phyloP scores from a whole-genome alignment of 2,113 vertebrate species.

The Ardeotis arabs region DNA sequence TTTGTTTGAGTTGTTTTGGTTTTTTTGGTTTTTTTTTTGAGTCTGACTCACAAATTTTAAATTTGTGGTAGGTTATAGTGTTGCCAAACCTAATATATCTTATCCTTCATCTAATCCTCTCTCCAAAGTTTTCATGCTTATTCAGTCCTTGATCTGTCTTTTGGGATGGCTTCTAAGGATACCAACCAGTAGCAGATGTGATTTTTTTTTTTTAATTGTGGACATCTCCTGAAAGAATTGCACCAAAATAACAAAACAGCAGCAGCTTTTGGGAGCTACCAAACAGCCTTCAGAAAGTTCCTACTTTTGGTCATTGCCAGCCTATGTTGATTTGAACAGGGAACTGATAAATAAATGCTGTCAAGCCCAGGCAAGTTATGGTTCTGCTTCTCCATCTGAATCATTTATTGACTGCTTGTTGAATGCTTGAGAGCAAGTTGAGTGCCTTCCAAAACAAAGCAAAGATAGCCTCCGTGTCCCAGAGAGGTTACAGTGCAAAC shows the following conservation, averaged over 20 bases:
- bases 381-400: slow-evolving; percentile 57
- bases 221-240: slow-evolving; percentile 6
- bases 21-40: background rate
- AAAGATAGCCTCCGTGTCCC: slow-evolving; percentile 39
- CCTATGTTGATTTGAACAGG: slow-evolving; percentile 35
- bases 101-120: slow-evolving; percentile 42
- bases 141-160: slow-evolving; percentile 44
- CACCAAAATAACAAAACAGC: slow-evolving; percentile 21
- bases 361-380: slow-evolving; percentile 34
- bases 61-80: slow-evolving; percentile 39
- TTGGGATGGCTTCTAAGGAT: slow-evolving; percentile 48
- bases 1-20: background rate
- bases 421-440: slow-evolving; percentile 48
- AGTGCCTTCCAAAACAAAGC: slow-evolving; percentile 52
- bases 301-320: background rate
- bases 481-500: slow-evolving; percentile 4
- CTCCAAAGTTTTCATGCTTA: slow-evolving; percentile 37
- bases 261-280: background rate
- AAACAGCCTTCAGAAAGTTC: background rate
- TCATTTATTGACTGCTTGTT: slow-evolving; percentile 53
- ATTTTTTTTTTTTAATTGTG: background rate
- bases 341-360: slow-evolving; percentile 49
- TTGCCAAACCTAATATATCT: slow-evolving; percentile 50
- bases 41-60: slow-evolving; percentile 38
- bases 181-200: slow-evolving; percentile 54